These are phyloP conservation scores for Halichoeres trimaculatus DNA, from an alignment of 2,113 vertebrate genomes.

Conservation along the genomic window DNA sequence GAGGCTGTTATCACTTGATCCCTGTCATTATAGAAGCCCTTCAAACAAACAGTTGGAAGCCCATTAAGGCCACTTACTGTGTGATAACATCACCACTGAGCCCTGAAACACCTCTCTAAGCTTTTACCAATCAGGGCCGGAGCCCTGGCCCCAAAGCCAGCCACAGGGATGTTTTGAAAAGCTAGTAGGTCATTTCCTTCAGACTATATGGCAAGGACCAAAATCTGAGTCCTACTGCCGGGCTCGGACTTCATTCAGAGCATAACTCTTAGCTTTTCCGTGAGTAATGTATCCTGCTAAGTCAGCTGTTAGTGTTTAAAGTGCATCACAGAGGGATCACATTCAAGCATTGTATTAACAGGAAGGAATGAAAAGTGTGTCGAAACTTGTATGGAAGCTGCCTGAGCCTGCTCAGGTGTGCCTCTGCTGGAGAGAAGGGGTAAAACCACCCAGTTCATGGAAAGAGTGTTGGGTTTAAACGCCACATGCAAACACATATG, in stretches of 20 bases:
- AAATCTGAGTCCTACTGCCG: constrained; percentile 49
- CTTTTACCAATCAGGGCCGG: constrained; percentile 77
- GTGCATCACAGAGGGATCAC: constrained; percentile 42
- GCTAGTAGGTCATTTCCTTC: constrained; percentile 80
- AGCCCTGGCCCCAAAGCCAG: constrained; percentile 68
- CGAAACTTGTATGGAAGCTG: constrained; percentile 63
- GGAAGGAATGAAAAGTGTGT: constrained; percentile 75
- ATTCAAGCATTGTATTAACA: constrained; percentile 69
- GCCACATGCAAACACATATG: not conserved
- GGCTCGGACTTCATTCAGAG: constrained; percentile 32
- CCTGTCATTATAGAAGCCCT: constrained; percentile 82
- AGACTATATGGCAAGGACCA: constrained; percentile 59
- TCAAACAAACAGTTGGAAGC: constrained; percentile 84
- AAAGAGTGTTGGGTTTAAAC: constrained; percentile 14
- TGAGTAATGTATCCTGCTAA: constrained; percentile 15
- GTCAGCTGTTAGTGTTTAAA: constrained; percentile 43
- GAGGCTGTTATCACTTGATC: constrained; percentile 80
- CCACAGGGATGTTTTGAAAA: constrained; percentile 79
- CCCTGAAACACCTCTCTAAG: constrained; percentile 80
- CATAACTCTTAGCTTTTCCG: constrained; percentile 26
- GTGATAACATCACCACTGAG: constrained; percentile 83
- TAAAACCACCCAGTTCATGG: not conserved
- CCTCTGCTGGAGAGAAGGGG: constrained; percentile 70
- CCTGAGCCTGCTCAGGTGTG: constrained; percentile 44
- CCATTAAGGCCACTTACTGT: constrained; percentile 83